A percentile compares a stretch with the other conserved stretches of the same genome.
phyloP scores from a whole-genome alignment of 2,113 vertebrate species.

The Genyomyrus donnyi region DNA sequence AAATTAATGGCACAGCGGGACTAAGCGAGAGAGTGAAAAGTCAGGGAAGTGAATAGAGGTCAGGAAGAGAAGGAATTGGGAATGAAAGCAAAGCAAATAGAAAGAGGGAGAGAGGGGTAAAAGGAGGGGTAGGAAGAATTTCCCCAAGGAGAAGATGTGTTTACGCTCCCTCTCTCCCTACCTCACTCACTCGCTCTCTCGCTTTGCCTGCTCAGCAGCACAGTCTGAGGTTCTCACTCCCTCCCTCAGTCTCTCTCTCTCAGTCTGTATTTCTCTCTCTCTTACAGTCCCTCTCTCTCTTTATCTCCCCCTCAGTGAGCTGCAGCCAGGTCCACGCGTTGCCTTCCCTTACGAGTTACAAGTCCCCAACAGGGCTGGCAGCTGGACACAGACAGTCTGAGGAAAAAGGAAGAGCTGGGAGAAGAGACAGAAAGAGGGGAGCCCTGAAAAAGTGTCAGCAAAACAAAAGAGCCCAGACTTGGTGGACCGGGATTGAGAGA shows the following conservation, averaged over 20 bases:
- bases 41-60: not conserved
- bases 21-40: too few relatives aligned
- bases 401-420: not conserved
- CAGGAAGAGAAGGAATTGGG: not conserved
- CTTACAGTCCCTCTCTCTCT: not conserved
- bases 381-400: not conserved
- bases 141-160: conserved; percentile 28
- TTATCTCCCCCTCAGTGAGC: conserved; percentile 1
- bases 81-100: conserved; percentile 3
- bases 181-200: conserved; percentile 10
- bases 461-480: not conserved
- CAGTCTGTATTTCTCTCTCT: not conserved
- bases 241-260: conserved; percentile 7
- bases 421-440: not conserved
- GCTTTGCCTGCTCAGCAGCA: conserved; percentile 14
- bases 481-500: not conserved
- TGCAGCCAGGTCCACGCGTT: not conserved
- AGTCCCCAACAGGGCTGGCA: not conserved
- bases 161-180: conserved; percentile 25
- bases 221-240: conserved; percentile 7
- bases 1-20: not conserved
- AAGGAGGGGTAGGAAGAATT: conserved; percentile 19
- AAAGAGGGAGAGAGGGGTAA: not conserved
- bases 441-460: not conserved
- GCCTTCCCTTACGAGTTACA: conserved; percentile 17